Base-by-base conservation (phyloP, 2,113 vertebrate species). In the Dicentrarchus labrax region DNA sequence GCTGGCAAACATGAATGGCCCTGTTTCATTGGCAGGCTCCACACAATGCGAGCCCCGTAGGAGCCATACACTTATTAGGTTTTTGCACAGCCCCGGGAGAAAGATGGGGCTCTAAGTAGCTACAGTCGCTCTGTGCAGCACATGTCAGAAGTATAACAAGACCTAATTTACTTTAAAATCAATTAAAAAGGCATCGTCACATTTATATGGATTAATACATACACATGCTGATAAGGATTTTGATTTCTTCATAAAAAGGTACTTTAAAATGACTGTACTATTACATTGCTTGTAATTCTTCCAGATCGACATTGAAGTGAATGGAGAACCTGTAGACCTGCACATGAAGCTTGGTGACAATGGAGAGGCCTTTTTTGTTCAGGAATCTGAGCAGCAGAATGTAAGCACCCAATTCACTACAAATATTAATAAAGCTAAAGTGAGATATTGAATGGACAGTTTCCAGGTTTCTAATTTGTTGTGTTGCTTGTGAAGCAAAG, bases 261-360 rank as follows among this genome's bases (percentile, higher is more conserved):
- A 4, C 48, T 75, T 80, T 8, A 54, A 9, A 62, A 1, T 56
- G 10, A 47, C 45, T 7, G 71, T 61, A 4, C 12, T n/a, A 12
- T 51, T 43, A 41, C 1, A 24, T 15, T 39, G 12, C 11, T 75
- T 74, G 2, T 70, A 47, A 41, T 74, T 85, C 62, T 89, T 87
- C 30, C 92, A 99, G 98, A 99, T 99, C 64, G 98, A 99, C 91
- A 99, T 99, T 60, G 98, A 99, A 95, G 98, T 99, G 86, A 99
- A 99, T 79, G 98, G 98, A 0, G 97, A 96, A 78, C 96, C 97
- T 0, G 97, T 99, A 72, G 97, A 99, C 78, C 96, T 99, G 93
- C 98, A 99, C 87, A 99, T 99, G 98, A 99, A 99, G 87, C 92
- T 99, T 39, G 98, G 98, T 57, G 98, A 99, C 91, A 99, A 99